Base-by-base conservation (phyloP, 2,797 vertebrate genomes). In the Cygnus olor region DNA sequence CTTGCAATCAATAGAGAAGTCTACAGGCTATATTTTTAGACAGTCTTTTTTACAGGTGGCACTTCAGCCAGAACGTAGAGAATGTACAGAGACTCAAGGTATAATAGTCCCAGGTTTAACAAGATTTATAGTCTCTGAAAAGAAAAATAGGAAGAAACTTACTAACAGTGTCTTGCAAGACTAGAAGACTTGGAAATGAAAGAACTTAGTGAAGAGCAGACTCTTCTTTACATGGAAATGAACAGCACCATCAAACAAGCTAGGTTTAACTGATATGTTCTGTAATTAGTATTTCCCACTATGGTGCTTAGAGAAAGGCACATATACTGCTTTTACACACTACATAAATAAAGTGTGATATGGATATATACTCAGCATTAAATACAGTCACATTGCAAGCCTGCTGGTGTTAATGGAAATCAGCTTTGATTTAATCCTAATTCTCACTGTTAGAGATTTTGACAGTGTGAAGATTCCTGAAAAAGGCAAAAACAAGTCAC, bases 1-100 rank as follows among this genome's bases (percentile, higher is more conserved):
- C 80, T 70, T 81, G 58, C 44, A 84, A 70, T 93, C 89, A 91
- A 84, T 73, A 84, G 32, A 79, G 57, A 84, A 84, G 30, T 56
- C 73, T 81, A 73, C 47, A 81, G 85, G 34, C 47, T 93, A 4
- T 76, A 77, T 63, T 90, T 95, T 84, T 36, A 61, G 40, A 47
- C 13, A 51, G 53, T 14, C 36, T 78, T 77, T 94, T 93, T 51
- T 21, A 9, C 56, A 86, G 68, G 4, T 42, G 34, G 36, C 25
- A 51, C 18, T 44, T 77, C 70, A 80, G 25, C 14, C 61, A 64
- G 61, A 71, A 89, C 70, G 24, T 0, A 91, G 60, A 69, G 57
- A 97, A 92, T 90, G 63, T 65, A 61, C 27, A 91, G 24, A 4
- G 17, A 79, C 40, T 58, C 42, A 58, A 76, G 24, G 51, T 53